Evolutionary conservation across 2,888 invertebrate genomes (phyloP).

Genomic region (Cheilosia scutellata): DNA sequence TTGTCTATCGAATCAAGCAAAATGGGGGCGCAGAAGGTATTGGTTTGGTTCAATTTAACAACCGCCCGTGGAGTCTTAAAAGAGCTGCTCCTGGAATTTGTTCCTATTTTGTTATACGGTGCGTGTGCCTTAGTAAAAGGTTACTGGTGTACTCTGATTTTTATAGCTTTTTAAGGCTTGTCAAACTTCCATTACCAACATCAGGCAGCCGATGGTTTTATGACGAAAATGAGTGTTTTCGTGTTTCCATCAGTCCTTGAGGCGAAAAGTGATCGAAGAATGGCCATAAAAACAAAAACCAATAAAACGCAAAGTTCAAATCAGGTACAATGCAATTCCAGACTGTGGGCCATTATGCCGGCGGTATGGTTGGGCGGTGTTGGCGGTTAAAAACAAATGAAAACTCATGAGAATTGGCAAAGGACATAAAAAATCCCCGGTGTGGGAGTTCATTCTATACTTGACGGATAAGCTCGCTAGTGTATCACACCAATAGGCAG

Average conservation of each 20-base stretch:
- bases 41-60: slow-evolving; percentile 60
- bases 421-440: slow-evolving; percentile 51
- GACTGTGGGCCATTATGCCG: neutral
- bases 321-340: slow-evolving; percentile 61
- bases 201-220: slow-evolving; percentile 67
- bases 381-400: slow-evolving; percentile 64
- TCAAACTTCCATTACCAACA: slow-evolving; percentile 74
- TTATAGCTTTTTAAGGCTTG: slow-evolving; percentile 74
- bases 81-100: slow-evolving; percentile 14
- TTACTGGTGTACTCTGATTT: slow-evolving; percentile 71
- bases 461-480: slow-evolving; percentile 6
- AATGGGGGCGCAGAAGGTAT: slow-evolving; percentile 29
- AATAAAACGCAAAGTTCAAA: slow-evolving; percentile 75
- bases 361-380: neutral
- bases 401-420: slow-evolving; percentile 75
- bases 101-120: neutral
- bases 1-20: slow-evolving; percentile 63
- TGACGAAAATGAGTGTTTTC: slow-evolving; percentile 73
- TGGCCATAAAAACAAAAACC: slow-evolving; percentile 66
- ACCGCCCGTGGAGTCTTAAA: slow-evolving; percentile 52
- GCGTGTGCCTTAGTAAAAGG: slow-evolving; percentile 56
- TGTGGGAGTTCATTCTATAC: slow-evolving; percentile 22
- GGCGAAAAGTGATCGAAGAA: slow-evolving; percentile 65
- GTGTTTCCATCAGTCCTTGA: slow-evolving; percentile 68
- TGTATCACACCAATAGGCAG: slow-evolving; percentile 41